Evolutionary conservation across 2,797 vertebrate species (phyloP).

Genomic region (Falco novaeseelandiae): DNA sequence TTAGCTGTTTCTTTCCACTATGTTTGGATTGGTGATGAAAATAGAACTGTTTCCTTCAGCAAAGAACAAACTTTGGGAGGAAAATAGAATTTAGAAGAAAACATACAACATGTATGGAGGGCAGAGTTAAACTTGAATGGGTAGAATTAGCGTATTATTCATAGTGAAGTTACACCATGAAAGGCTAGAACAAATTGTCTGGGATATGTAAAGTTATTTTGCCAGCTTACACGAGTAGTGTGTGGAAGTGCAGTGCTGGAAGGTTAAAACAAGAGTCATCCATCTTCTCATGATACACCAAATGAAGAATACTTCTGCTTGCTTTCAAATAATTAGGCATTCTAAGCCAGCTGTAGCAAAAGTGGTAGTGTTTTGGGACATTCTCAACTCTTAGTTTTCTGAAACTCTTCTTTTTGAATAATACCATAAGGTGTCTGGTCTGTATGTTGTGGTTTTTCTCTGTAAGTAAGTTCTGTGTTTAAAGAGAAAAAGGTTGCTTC

Average conservation of each 20-base stretch:
- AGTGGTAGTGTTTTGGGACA: background rate
- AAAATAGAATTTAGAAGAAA: background rate
- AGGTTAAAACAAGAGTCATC: background rate
- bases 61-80: background rate
- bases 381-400: background rate
- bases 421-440: background rate
- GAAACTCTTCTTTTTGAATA: background rate
- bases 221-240: background rate
- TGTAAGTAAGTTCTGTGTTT: background rate
- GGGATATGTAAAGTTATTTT: background rate
- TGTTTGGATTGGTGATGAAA: background rate
- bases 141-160: background rate
- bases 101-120: background rate
- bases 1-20: background rate
- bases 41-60: background rate
- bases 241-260: background rate
- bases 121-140: background rate
- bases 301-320: background rate
- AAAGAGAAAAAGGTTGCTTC: background rate
- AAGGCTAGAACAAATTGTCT: background rate
- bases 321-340: background rate
- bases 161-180: background rate
- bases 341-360: background rate
- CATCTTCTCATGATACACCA: background rate
- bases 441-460: background rate